These are phyloP conservation scores for Phanerotoma sp. DNA, from an alignment of 2,888 invertebrate species.

Conservation along the genomic window DNA sequence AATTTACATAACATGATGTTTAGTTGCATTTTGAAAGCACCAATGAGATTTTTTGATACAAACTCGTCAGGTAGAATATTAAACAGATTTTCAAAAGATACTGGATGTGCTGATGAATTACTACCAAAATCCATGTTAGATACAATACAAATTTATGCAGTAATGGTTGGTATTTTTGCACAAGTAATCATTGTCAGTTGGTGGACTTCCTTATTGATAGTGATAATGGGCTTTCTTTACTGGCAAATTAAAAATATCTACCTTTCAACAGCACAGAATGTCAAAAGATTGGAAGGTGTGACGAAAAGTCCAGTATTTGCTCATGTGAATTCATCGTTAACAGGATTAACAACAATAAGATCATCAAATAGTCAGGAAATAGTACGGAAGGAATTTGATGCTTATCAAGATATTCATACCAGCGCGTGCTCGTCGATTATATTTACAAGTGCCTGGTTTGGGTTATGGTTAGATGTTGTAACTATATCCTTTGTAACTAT, in stretches of 20 bases:
- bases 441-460: slow-evolving; percentile 65
- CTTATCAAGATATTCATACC: slow-evolving; percentile 70
- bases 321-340: slow-evolving; percentile 82
- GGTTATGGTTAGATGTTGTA: slow-evolving; percentile 67
- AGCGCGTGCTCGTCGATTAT: slow-evolving; percentile 65
- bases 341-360: slow-evolving; percentile 85
- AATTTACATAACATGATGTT: slow-evolving; percentile 80
- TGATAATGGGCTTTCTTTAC: slow-evolving; percentile 66
- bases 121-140: slow-evolving; percentile 69
- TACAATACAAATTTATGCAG: slow-evolving; percentile 67
- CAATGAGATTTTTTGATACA: slow-evolving; percentile 81
- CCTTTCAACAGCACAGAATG: slow-evolving; percentile 70
- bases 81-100: slow-evolving; percentile 83
- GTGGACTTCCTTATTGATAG: slow-evolving; percentile 66
- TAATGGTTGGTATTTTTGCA: slow-evolving; percentile 70
- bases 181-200: slow-evolving; percentile 74
- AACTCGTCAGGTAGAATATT: slow-evolving; percentile 82
- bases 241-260: slow-evolving; percentile 68
- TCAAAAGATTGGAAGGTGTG: slow-evolving; percentile 66
- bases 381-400: slow-evolving; percentile 75
- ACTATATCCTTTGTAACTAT: slow-evolving; percentile 66
- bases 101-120: slow-evolving; percentile 76
- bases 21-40: slow-evolving; percentile 70
- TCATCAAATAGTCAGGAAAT: slow-evolving; percentile 73
- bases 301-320: slow-evolving; percentile 85